Conservation (phyloP, 2,113 vertebrate species). For the Vulpes vulpes region DNA sequence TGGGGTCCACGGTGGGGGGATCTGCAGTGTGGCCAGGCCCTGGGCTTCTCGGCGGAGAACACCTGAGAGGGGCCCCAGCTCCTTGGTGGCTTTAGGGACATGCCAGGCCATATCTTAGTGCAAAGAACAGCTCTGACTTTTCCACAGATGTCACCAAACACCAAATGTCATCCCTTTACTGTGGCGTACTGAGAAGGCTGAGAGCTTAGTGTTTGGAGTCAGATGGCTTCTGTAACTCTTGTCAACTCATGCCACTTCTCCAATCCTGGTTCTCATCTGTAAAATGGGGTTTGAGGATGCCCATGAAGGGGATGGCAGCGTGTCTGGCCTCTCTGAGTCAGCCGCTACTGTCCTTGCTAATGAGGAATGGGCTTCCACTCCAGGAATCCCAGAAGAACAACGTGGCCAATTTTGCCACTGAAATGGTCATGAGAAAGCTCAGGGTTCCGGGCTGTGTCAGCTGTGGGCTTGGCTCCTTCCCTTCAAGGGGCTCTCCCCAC, state of each 20-base stretch:
- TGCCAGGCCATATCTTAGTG: background rate
- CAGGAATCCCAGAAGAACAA: background rate
- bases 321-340: background rate
- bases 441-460: background rate
- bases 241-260: fast-evolving
- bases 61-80: fast-evolving
- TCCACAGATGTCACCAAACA: fast-evolving
- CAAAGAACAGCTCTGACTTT: background rate
- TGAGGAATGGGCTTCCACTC: background rate
- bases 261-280: background rate
- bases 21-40: background rate
- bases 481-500: too few species aligned
- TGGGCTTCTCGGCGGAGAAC: fast-evolving
- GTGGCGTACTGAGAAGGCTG: fast-evolving
- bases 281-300: too few species aligned
- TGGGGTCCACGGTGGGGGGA: background rate
- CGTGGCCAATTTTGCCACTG: fast-evolving
- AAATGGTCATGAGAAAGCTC: too few species aligned
- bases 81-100: background rate
- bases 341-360: too few species aligned
- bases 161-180: too few species aligned
- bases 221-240: too few species aligned
- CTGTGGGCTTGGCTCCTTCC: background rate
- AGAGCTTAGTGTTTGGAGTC: background rate
- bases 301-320: fast-evolving